phyloP scores from a whole-genome alignment of 2,888 invertebrate species.

The Adineta ricciae region DNA sequence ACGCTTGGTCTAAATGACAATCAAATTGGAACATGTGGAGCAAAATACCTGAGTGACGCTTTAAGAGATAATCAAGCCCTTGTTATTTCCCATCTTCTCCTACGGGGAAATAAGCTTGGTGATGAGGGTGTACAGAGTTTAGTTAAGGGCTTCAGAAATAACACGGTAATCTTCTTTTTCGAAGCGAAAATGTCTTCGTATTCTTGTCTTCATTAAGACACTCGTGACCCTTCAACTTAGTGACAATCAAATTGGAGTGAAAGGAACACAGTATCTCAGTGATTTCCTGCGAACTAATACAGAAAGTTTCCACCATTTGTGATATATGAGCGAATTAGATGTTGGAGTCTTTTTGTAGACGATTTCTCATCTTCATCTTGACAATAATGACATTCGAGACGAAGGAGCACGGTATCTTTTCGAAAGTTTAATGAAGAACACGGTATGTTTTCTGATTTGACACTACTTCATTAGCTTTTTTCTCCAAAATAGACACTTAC shows the following conservation, averaged over 20 bases:
- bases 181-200: neutral
- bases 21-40: neutral
- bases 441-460: neutral
- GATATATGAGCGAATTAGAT: neutral
- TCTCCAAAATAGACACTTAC: neutral
- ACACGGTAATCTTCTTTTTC: neutral
- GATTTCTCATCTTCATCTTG: neutral
- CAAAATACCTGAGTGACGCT: neutral
- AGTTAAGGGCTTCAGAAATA: neutral
- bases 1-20: neutral
- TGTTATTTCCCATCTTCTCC: neutral
- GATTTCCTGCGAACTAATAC: neutral
- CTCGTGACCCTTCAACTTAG: neutral
- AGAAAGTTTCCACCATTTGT: neutral
- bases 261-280: neutral
- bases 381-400: neutral
- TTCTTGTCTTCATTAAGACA: neutral
- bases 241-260: neutral
- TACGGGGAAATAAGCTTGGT: neutral
- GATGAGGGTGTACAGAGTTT: neutral
- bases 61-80: neutral
- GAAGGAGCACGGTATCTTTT: neutral
- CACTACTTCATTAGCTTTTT: neutral
- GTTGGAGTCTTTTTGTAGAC: neutral
- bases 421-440: neutral